Percentiles rank a stretch among this genome's conserved stretches.
Evolutionary conservation across 2,888 invertebrate genomes (phyloP).

Genomic region (Mycalesis mineus): DNA sequence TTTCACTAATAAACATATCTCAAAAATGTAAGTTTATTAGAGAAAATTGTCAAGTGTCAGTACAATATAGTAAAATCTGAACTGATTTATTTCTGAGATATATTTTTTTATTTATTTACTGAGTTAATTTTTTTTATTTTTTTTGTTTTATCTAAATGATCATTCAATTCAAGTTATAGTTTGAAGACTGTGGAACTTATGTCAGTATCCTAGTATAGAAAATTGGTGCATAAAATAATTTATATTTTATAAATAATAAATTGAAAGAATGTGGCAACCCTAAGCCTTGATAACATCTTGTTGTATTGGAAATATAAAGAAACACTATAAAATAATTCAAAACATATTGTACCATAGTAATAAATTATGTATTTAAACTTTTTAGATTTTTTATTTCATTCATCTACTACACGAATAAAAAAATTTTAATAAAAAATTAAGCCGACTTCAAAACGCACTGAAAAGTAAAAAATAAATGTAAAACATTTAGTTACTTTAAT

Average conservation of each 20-base stretch:
- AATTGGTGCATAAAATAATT: background rate
- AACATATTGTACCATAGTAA: constrained; percentile 71
- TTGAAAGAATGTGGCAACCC: constrained; percentile 6
- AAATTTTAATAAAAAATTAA: too few species aligned
- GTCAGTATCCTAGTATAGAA: background rate
- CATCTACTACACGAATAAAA: too few species aligned
- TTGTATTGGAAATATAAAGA: constrained; percentile 34
- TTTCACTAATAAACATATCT: too few species aligned
- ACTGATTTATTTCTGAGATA: background rate
- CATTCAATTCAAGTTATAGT: background rate
- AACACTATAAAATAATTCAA: constrained; percentile 57
- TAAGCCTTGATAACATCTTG: constrained; percentile 30
- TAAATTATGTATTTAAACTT: constrained; percentile 76
- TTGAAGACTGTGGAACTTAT: background rate
- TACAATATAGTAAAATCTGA: too few species aligned
- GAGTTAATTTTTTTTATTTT: too few species aligned
- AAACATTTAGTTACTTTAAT: too few species aligned
- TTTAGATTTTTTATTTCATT: constrained; percentile 11
- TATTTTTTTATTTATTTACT: too few species aligned
- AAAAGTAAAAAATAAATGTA: too few species aligned
- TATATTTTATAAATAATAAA: background rate
- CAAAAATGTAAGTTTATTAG: too few species aligned
- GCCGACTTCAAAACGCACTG: too few species aligned
- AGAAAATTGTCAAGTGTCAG: too few species aligned
- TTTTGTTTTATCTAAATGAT: background rate